Evolutionary conservation across 2,888 invertebrate species (phyloP), one percentile per base, ranked within the genome.

Genomic region (Polymixis flavicincta): DNA sequence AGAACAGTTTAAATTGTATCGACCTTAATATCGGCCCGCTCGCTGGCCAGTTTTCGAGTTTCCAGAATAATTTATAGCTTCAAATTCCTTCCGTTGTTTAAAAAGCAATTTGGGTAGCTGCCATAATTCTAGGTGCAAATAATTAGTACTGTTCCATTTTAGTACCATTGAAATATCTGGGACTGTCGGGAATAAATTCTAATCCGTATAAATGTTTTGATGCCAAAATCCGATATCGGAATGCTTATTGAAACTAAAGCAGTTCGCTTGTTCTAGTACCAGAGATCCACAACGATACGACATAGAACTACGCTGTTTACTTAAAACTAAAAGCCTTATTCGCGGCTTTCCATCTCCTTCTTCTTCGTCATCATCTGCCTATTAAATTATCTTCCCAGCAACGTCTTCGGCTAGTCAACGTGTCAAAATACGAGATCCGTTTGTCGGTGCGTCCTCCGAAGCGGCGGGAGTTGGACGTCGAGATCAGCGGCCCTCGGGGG

Each of bases 401-500:
- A 89, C 50, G 75, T 0, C 28, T 95, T 6, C 92, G 94, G 0
- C 77, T 95, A 37, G 85, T 95, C 63, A 95, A 95, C 89, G 86
- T 93, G 48, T 93, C 94, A 0, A 92, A 91, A 72, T 87, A 83
- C 54, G 94, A 93, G 81, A 83, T 94, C 13, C 92, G 92, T 0
- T 78, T 95, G 25, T 92, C 95, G 0, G 60, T 95, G 28, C 91
- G 90, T 0, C 95, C 95, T 1, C 95, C 94, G 0, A 59, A 78
- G n/a, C 88, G 92, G 0, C 86, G 74, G 0, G 93, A 92, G 80
- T 85, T 95, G 57, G 80, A 85, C 64, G 82, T 95, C 54, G 85
- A 90, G 79, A 85, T 95, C 42, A 75, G 85, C 54, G 89, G 92
- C 0, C 48, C 91, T 2, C 89, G 93, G 0, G 92, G 93, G 0